Evolutionary conservation across 2,888 invertebrate species (phyloP), one percentile per base, ranked within the genome.

Genomic region (Gasteruption jaculator): DNA sequence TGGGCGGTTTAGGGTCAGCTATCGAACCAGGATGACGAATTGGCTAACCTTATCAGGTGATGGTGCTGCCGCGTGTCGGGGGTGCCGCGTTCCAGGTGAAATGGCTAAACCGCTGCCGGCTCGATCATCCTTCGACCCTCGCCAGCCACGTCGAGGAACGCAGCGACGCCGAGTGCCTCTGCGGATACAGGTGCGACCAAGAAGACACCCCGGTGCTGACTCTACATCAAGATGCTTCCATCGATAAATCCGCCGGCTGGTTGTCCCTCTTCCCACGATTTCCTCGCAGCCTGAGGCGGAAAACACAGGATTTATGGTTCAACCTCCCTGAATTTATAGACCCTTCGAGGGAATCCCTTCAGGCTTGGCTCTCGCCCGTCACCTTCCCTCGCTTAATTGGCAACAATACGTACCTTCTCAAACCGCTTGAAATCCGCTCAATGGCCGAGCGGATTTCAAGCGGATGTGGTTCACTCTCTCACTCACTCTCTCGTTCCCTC

Each of bases 61-160:
- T 65, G 55, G 57, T 63, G 64, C 67, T 61, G 58, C 67, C 64
- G 67, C 65, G 66, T 65, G 61, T 60, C 63, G 67, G 63, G 65
- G 65, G 58, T 61, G 63, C 55, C 60, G 60, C 57, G 58, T n/a
- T n/a, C n/a, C n/a, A n/a, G n/a, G n/a, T n/a, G 58, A 56, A 57
- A 57, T 55, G 58, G 61, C 57, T 54, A 57, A 47, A 56, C 39
- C 46, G 20, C 15, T 14, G 34, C 18, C 20, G 30, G 14, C 12
- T 16, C 31, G 11, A 26, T 26, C 14, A 11, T 7, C 26, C 26
- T 22, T 26, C 14, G 14, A 26, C 26, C 26, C 26, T 26, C 14
- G 26, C 26, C 8, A 8, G 11, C 26, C 26, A 4, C 5, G 5
- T 4, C n/a, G n/a, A n/a, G n/a, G n/a, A n/a, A n/a, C n/a, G n/a